Base-by-base conservation (phyloP, 2,797 vertebrate genomes). In the Anas acuta region DNA sequence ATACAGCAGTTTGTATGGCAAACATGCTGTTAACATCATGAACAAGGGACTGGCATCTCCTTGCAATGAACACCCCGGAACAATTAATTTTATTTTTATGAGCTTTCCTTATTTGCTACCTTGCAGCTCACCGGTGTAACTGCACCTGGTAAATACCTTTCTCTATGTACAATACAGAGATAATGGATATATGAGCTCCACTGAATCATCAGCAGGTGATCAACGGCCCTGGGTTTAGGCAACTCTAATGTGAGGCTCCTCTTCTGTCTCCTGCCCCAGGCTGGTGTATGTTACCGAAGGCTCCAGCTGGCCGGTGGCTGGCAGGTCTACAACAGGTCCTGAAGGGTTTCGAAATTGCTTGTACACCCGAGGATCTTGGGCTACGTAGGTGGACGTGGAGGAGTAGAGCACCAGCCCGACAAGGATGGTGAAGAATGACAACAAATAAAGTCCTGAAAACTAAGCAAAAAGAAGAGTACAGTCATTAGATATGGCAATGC, bases 381-480 rank as follows among this genome's bases (percentile, higher is more conserved):
- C 99, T 76, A 98, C 98, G 10, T 99, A 99, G 6, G 99, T 99
- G 71, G 99, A 98, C 0, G 98, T 99, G 91, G 99, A 99, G 67
- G 98, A 98, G 97, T 99, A 99, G 69, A 99, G 97, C 84, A 99
- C 97, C 97, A 99, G 98, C 90, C 99, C 99, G 70, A 99, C 97
- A 54, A 99, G 97, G 89, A 99, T 98, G 91, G 99, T 98, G 98
- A 98, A 98, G 98, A 99, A 99, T 3, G 99, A 99, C 90, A 99
- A 96, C 95, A 99, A 98, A 86, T 99, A 99, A 79, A 99, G 99
- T 78, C 98, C 98, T 95, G 99, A 99, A 98, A 99, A 99, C 99
- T 99, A 87, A 98, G 80, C 88, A 95, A 49, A 97, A 92, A 96
- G 30, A 91, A 88, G 33, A 90, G 60, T 0, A 61, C 58, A 69